Evolutionary conservation across 1,140 invertebrate species (phyloP).

Genomic region (Drosophila willistoni): DNA sequence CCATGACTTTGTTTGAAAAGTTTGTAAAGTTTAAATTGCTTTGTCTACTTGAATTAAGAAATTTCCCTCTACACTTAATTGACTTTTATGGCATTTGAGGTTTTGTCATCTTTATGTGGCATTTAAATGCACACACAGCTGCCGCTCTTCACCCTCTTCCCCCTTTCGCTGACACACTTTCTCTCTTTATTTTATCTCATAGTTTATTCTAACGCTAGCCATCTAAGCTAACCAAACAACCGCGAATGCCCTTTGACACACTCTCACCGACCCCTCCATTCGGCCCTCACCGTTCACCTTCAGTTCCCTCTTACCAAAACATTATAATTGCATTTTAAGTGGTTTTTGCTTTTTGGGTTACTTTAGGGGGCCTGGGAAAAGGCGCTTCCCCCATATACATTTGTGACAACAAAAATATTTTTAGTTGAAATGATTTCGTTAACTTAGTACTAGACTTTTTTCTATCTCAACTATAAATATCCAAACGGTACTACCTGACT

Average conservation of each 20-base stretch:
- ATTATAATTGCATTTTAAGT: slow-evolving; percentile 65
- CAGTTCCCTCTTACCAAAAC: slow-evolving; percentile 20
- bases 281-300: background rate
- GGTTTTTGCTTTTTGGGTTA: slow-evolving; percentile 31
- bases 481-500: too few relatives aligned
- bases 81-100: slow-evolving; percentile 5
- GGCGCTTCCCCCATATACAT: too few relatives aligned
- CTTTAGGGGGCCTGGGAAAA: too few relatives aligned
- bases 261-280: background rate
- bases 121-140: slow-evolving; percentile 5
- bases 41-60: slow-evolving; percentile 10
- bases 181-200: background rate
- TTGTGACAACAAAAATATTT: too few relatives aligned
- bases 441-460: too few relatives aligned
- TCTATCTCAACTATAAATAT: too few relatives aligned
- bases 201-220: background rate
- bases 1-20: background rate
- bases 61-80: slow-evolving; percentile 7
- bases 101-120: slow-evolving; percentile 3
- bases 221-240: too few relatives aligned
- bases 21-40: slow-evolving; percentile 7
- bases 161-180: background rate
- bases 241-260: background rate
- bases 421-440: too few relatives aligned
- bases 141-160: background rate